Conservation (phyloP, 1,140 invertebrate species). For the Drosophila kanapiae region DNA sequence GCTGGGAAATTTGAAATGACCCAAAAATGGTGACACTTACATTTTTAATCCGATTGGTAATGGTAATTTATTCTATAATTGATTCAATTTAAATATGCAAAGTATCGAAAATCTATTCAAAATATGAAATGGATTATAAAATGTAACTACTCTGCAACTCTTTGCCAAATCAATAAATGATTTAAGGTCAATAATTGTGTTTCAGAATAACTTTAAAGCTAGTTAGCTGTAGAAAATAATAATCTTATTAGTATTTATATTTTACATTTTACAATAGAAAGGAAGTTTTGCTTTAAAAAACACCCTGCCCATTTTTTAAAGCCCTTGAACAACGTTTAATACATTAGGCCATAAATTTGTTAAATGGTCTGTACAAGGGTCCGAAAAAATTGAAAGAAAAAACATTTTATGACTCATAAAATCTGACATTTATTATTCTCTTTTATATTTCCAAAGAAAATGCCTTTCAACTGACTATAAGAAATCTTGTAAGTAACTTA, state of each 20-base stretch:
- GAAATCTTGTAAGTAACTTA: slow-evolving; percentile 3
- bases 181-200: background rate
- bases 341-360: background rate
- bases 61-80: slow-evolving; percentile 2
- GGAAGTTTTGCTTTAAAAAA: too few relatives aligned
- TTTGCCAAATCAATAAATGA: background rate
- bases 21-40: slow-evolving; percentile 9
- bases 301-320: background rate
- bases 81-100: background rate
- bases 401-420: slow-evolving; percentile 9
- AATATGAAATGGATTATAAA: too few relatives aligned
- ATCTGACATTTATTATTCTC: background rate
- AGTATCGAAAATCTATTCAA: too few relatives aligned
- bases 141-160: background rate
- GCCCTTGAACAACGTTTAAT: background rate
- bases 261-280: background rate
- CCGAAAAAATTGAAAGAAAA: background rate
- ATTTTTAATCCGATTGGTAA: background rate
- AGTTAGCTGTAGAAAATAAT: background rate
- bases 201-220: background rate
- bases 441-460: background rate
- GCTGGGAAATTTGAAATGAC: slow-evolving; percentile 23
- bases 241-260: background rate
- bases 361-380: background rate
- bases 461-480: background rate